A percentile compares a stretch with the other conserved stretches of the same genome.
These are phyloP conservation scores for Enoplolaimus lenunculus DNA, from an alignment of 2,888 invertebrate species.

Conservation along the genomic window DNA sequence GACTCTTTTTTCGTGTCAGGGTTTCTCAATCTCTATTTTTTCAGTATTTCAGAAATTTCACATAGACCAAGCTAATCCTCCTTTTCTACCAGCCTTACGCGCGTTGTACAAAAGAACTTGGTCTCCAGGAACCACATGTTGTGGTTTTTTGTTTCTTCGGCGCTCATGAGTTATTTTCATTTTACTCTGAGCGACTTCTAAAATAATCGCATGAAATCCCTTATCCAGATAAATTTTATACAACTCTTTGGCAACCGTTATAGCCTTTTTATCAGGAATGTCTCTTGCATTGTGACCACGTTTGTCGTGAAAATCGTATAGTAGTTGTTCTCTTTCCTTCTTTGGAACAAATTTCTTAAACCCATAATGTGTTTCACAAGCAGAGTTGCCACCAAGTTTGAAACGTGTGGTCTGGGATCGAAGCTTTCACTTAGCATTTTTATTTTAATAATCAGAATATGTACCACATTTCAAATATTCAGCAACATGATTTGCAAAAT, in stretches of 20 bases:
- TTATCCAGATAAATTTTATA: constrained; percentile 11
- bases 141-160: not conserved
- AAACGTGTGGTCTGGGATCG: not conserved
- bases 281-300: constrained; percentile 4
- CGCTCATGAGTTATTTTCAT: not conserved
- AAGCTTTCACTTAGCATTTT: not conserved
- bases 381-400: not conserved
- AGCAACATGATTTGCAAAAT: not conserved
- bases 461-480: not conserved
- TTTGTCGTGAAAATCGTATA: constrained; percentile 22
- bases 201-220: not conserved
- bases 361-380: not conserved
- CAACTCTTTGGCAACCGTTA: constrained; percentile 7
- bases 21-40: not conserved
- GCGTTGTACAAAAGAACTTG: not conserved
- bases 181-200: not conserved
- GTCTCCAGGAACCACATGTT: not conserved
- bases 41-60: not conserved
- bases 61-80: not conserved
- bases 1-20: not conserved
- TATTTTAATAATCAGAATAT: not conserved
- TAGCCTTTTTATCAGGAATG: constrained; percentile 10
- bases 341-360: constrained; percentile 1
- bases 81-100: not conserved
- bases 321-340: not conserved